Percentiles rank a stretch among this genome's conserved stretches.
These are phyloP conservation scores for Dicaeum eximium DNA, from an alignment of 2,113 vertebrate genomes.

Conservation along the genomic window DNA sequence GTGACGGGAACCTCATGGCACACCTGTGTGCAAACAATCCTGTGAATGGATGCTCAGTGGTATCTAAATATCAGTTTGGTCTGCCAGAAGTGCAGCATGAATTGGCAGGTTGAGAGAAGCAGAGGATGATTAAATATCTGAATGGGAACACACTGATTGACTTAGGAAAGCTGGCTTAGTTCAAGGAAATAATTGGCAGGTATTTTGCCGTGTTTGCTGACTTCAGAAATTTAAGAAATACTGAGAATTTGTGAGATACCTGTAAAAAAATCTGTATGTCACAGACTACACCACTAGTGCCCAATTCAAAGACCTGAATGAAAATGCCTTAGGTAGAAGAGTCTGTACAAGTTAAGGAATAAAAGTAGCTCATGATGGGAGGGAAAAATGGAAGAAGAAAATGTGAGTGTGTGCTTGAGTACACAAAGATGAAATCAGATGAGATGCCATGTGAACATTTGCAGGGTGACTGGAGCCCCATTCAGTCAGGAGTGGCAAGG, in stretches of 20 bases:
- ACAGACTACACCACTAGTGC: background rate
- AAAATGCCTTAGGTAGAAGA: background rate
- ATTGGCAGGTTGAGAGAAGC: conserved; percentile 50
- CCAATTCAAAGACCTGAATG: background rate
- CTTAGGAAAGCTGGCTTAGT: conserved; percentile 23
- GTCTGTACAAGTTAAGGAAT: background rate
- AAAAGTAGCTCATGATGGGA: background rate
- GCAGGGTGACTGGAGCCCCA: background rate
- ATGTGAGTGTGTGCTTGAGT: background rate
- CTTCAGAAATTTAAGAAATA: conserved; percentile 1
- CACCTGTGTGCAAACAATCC: conserved; percentile 6
- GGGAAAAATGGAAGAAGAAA: background rate
- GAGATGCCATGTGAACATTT: conserved; percentile 1
- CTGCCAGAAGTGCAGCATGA: conserved; percentile 27
- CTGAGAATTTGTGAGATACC: background rate
- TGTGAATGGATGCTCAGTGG: background rate
- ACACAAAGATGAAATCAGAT: background rate
- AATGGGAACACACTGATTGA: conserved; percentile 26
- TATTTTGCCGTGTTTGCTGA: conserved; percentile 36
- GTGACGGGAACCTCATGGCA: background rate
- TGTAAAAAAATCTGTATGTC: background rate
- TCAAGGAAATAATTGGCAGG: conserved; percentile 48
- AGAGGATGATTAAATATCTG: conserved; percentile 13
- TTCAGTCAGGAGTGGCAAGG: background rate
- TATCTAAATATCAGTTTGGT: conserved; percentile 18